Evolutionary conservation across 1,140 invertebrate species (phyloP).

Genomic region (Cardiocondyla obscurior): DNA sequence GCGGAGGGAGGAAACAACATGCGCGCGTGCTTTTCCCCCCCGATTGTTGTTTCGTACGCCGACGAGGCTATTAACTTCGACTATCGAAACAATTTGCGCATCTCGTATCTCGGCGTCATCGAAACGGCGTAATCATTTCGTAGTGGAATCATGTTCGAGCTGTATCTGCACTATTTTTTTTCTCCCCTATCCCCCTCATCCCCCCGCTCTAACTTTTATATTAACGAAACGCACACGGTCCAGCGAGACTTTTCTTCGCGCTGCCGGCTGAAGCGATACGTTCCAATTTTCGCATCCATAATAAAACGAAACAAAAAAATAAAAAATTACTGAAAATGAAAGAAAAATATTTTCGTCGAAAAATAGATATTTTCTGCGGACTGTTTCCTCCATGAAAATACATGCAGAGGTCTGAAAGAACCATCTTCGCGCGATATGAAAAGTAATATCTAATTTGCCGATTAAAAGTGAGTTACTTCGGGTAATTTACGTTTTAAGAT

Average conservation of each 20-base stretch:
- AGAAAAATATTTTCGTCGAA: conserved; percentile 33
- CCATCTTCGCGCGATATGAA: conserved; percentile 48
- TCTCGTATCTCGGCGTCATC: conserved; percentile 11
- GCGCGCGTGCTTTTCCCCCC: not conserved
- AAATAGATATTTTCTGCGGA: not conserved
- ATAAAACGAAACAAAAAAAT: not conserved
- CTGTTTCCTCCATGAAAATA: conserved; percentile 30
- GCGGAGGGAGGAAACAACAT: conserved; percentile 31
- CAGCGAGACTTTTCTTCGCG: not conserved
- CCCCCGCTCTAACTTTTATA: not conserved
- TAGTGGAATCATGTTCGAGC: not conserved
- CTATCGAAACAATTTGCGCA: conserved; percentile 33
- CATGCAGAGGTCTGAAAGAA: conserved; percentile 10
- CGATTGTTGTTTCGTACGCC: conserved; percentile 22
- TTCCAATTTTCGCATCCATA: not conserved
- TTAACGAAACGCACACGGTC: not conserved
- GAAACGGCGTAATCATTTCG: conserved; percentile 1
- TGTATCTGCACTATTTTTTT: not conserved
- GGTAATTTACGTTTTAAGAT: conserved; percentile 41
- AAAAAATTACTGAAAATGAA: conserved; percentile 1
- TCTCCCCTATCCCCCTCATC: too few relatives aligned
- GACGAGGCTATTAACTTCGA: conserved; percentile 42
- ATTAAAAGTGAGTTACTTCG: conserved; percentile 59
- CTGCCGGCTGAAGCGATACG: not conserved
- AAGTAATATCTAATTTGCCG: not conserved